Evolutionary conservation across 1,140 invertebrate genomes (phyloP).

Genomic region (Drosophila teissieri): DNA sequence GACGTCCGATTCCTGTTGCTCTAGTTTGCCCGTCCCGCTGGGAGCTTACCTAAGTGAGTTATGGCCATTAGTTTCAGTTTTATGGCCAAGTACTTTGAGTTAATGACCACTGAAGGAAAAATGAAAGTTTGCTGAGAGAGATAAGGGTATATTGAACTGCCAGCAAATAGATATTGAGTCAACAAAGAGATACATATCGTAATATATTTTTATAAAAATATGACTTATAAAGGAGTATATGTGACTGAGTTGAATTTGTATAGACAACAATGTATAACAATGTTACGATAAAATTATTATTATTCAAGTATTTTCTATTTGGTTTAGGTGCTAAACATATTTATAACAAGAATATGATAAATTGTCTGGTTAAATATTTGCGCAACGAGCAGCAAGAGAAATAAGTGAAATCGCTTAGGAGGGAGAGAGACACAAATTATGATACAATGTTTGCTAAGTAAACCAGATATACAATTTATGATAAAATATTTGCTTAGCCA

Average conservation of each 20-base stretch:
- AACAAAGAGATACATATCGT: neutral
- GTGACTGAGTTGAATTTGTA: no score
- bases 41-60: conserved; percentile 38
- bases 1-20: conserved; percentile 11
- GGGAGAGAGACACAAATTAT: neutral
- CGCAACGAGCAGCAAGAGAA: conserved; percentile 3
- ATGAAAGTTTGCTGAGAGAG: conserved; percentile 8
- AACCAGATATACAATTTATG: neutral
- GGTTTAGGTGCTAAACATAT: no score
- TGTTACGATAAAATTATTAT: no score
- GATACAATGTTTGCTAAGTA: neutral
- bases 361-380: conserved; percentile 7
- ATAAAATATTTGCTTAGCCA: conserved; percentile 1
- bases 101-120: conserved; percentile 7
- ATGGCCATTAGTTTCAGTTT: conserved; percentile 35
- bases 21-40: neutral
- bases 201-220: neutral
- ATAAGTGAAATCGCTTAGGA: neutral
- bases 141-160: conserved; percentile 23
- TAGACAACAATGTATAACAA: no score
- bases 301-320: no score
- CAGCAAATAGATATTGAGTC: conserved; percentile 6
- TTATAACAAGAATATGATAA: no score
- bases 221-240: neutral
- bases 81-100: conserved; percentile 21